Percentiles rank a stretch among this genome's conserved stretches.
These are phyloP conservation scores for Tipula unca DNA, from an alignment of 2,888 invertebrate genomes.

Conservation along the genomic window DNA sequence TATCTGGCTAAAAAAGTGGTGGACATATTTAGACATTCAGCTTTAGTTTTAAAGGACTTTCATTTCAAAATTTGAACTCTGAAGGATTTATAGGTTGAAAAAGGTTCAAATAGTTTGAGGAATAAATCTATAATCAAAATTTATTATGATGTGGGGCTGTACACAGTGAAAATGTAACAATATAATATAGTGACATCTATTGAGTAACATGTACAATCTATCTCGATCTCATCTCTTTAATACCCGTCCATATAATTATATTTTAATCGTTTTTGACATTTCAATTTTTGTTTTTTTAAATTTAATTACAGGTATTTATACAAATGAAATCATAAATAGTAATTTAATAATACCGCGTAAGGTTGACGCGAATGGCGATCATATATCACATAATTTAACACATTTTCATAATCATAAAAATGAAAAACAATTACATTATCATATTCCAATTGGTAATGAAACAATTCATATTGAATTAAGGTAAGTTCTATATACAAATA, in stretches of 20 bases:
- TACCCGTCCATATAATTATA: neutral
- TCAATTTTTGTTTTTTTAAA: neutral
- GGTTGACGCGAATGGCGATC: slow-evolving; percentile 35
- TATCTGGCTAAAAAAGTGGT: no score
- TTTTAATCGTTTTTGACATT: neutral
- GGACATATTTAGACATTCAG: no score
- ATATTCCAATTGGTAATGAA: slow-evolving; percentile 33
- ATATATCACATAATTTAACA: slow-evolving; percentile 35
- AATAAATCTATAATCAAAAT: no score
- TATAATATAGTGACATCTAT: neutral
- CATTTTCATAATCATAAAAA: slow-evolving; percentile 33
- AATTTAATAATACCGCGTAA: slow-evolving; percentile 37
- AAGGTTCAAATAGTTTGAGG: no score
- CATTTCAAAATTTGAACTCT: no score
- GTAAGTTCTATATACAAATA: slow-evolving; percentile 35
- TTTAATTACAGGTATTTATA: slow-evolving; percentile 34
- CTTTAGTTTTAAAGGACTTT: no score
- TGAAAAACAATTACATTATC: slow-evolving; percentile 28
- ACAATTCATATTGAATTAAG: slow-evolving; percentile 39
- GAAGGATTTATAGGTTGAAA: no score
- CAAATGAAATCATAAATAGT: slow-evolving; percentile 35
- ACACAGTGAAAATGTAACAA: no score
- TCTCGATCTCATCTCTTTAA: neutral
- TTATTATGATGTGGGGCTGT: no score
- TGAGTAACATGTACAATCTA: neutral